Base-by-base conservation (phyloP, 2,113 vertebrate genomes). In the Lates calcarifer region DNA sequence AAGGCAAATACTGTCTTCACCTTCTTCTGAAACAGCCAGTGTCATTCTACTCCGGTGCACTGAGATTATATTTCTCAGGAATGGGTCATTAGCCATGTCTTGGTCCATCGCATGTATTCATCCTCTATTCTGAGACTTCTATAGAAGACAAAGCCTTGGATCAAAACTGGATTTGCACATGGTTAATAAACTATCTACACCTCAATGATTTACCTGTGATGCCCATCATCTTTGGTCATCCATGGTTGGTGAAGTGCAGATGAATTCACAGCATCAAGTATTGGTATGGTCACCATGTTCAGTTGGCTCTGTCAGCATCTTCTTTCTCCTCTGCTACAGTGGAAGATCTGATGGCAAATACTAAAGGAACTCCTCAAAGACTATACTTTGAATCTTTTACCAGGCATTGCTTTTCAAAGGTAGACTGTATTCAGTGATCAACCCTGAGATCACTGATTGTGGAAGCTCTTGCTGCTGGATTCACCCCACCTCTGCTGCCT, bases 191-290 rank as follows among this genome's bases (percentile, higher is more conserved):
- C 62, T n/a, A 6, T 33, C 37, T 66, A 43, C 53, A 70, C 35
- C 24, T 41, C 31, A 49, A 5, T 80, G 72, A 56, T 55, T 55
- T 65, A 68, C 29, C 51, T 79, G 60, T 62, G 75, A 79, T 49
- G 26, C n/a, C 51, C 47, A 61, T 79, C 75, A 82, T 53, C 43
- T 37, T 56, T 49, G 47, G 51, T 68, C n/a, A 49, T 66, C 37
- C 20, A 29, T 71, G 61, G 55, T 49, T 57, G n/a, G 29, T 60
- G 64, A 58, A 78, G 67, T 18, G 24, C 10, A 41, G 35, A 62
- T 31, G 13, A 69, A 24, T 74, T 56, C 13, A 57, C 56, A 67
- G 33, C 35, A 35, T 81, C 60, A 33, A 35, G 31, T 15, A 26
- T 74, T 51, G 18, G 58, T 33, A 82, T 56, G 43, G 60, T 57